Percentiles rank a stretch among this genome's conserved stretches.
Conservation (phyloP, 2,113 vertebrate species). For the Pituophis catenifer region DNA sequence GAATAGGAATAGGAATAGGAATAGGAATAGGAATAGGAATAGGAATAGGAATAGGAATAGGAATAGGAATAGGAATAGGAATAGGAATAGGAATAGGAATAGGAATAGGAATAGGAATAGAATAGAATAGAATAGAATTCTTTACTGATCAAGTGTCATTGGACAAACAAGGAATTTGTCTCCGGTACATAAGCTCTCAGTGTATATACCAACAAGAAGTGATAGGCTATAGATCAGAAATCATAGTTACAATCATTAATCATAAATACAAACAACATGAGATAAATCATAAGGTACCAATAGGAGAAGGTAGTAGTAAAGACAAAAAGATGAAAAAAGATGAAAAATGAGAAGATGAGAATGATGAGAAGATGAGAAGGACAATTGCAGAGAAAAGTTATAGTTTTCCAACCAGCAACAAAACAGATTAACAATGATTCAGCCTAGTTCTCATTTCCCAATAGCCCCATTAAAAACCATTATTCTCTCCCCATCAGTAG, state of each 20-base stretch:
- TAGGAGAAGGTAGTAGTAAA: not conserved
- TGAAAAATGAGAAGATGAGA: not conserved
- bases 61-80: too few relatives aligned
- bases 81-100: too few relatives aligned
- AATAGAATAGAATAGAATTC: not conserved
- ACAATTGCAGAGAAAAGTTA: slow-evolving; percentile 14
- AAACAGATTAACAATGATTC: slow-evolving; percentile 30
- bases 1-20: too few relatives aligned
- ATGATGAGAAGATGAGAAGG: not conserved
- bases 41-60: too few relatives aligned
- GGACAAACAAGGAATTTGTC: not conserved
- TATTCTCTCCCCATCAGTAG: not conserved
- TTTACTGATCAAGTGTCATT: not conserved
- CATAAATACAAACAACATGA: not conserved
- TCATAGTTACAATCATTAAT: not conserved
- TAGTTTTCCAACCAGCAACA: slow-evolving; percentile 28
- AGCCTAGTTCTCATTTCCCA: slow-evolving; percentile 11
- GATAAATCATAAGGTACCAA: not conserved
- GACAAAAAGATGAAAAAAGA: not conserved
- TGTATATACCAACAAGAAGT: not conserved
- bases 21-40: too few relatives aligned
- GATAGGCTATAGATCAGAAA: not conserved
- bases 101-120: too few relatives aligned
- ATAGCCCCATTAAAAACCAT: not conserved
- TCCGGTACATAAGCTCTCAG: not conserved